Evolutionary conservation across 2,888 invertebrate genomes (phyloP).

Genomic region (Mesochorus sp.): DNA sequence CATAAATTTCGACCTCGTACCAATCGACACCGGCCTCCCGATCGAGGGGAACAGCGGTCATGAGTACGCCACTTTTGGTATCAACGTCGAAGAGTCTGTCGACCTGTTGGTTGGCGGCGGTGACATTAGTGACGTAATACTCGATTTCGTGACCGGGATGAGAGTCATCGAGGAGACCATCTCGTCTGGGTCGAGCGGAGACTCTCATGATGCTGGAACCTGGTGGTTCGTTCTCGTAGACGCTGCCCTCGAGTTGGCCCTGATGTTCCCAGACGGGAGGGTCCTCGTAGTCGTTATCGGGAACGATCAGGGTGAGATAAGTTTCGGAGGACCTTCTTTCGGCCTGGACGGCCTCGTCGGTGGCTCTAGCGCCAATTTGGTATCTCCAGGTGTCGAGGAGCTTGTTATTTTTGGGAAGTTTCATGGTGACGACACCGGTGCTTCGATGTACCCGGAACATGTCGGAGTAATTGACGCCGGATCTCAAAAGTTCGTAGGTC

Average conservation of each 20-base stretch:
- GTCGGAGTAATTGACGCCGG: constrained; percentile 85
- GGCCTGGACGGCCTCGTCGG: constrained; percentile 95
- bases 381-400: constrained; percentile 88
- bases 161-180: constrained; percentile 86
- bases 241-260: constrained; percentile 88
- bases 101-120: constrained; percentile 88
- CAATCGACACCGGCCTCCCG: constrained; percentile 91
- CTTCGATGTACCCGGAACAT: constrained; percentile 92
- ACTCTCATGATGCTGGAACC: constrained; percentile 94
- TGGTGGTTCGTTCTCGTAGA: constrained; percentile 94
- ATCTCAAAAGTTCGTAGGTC: constrained; percentile 91
- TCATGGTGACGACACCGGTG: constrained; percentile 85
- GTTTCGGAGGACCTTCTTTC: constrained; percentile 94
- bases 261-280: constrained; percentile 81
- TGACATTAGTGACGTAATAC: constrained; percentile 94
- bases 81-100: constrained; percentile 96
- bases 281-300: constrained; percentile 84
- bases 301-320: constrained; percentile 91
- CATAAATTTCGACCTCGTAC: constrained; percentile 93
- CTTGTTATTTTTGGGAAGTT: constrained; percentile 83
- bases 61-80: constrained; percentile 92
- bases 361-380: constrained; percentile 92
- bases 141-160: constrained; percentile 83
- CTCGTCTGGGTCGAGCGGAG: constrained; percentile 87
- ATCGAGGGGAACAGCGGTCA: constrained; percentile 92